Percentiles rank a stretch among this genome's conserved stretches.
phyloP scores from a whole-genome alignment of 2,888 invertebrate species.

The Platycheirus albimanus region DNA sequence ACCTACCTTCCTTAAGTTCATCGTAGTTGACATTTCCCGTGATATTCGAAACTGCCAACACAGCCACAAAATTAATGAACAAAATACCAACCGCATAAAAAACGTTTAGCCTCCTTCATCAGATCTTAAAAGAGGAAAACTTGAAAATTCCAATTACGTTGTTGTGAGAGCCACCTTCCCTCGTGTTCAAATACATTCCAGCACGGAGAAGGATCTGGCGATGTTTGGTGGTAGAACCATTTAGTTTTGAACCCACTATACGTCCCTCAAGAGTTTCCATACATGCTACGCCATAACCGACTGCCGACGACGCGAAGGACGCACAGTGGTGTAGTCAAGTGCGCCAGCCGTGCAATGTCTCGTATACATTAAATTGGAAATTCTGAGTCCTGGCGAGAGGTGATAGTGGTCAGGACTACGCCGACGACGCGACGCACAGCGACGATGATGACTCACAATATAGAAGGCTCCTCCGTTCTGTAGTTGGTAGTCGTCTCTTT shows the following conservation, averaged over 20 bases:
- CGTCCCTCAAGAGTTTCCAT: not conserved
- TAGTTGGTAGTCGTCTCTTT: not conserved
- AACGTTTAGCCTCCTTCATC: not conserved
- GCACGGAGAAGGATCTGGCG: not conserved
- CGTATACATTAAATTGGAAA: constrained; percentile 32
- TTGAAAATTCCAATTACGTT: constrained; percentile 58
- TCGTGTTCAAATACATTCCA: constrained; percentile 15
- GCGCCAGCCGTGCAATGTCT: too few relatives aligned
- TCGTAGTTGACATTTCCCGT: not conserved
- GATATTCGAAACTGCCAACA: not conserved
- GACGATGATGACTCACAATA: not conserved
- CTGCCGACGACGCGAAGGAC: not conserved
- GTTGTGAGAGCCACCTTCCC: constrained; percentile 4
- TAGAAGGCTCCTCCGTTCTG: not conserved
- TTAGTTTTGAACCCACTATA: constrained; percentile 29
- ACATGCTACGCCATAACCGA: not conserved
- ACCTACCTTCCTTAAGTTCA: not conserved
- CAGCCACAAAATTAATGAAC: constrained; percentile 20
- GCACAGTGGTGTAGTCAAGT: too few relatives aligned
- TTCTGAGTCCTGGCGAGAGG: constrained; percentile 10
- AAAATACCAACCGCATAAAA: not conserved
- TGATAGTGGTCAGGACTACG: constrained; percentile 5
- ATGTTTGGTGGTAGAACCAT: constrained; percentile 32
- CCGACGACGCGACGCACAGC: too few relatives aligned
- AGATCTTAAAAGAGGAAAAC: not conserved